Base-by-base conservation (phyloP, 1,140 invertebrate species). In the Drosophila pseudoobscura region DNA sequence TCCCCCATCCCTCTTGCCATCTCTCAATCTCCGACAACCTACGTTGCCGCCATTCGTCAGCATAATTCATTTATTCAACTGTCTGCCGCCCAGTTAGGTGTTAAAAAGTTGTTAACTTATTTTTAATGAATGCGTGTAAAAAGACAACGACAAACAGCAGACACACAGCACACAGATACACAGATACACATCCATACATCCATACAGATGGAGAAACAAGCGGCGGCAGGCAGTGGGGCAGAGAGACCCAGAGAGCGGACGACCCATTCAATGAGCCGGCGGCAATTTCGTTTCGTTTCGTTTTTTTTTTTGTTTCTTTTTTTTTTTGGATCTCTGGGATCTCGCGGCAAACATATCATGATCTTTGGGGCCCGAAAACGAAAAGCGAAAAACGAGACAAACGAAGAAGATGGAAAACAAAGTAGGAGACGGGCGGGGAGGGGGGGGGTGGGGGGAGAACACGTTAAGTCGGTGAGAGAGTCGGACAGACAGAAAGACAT, bases 41-140 rank as follows among this genome's bases (percentile, higher is more conserved):
- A 56, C 63, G 35, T 24, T 55, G 45, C 63, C 74, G 64, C 78
- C 72, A 87, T 82, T 87, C 82, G 82, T 87, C 82, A 87, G 82
- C 82, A 87, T 87, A 87, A 87, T 87, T 87, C 82, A 87, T 87
- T 87, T 87, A 87, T 87, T 88, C 82, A 87, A 87, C 82, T 87
- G 83, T 88, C 84, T 88, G 83, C 84, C 87, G 87, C 75, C 87
- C 87, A 88, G 84, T 88, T 88, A 90, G 87, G 87, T 90, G 87
- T 90, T 90, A 90, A 90, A 90, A 90, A 88, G 88, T 90, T 90
- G 88, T 90, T 90, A 90, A 90, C 88, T 90, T 88, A 90, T 90
- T 90, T 90, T 90, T 90, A 90, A 90, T 90, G 80, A 89, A 83
- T 90, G 80, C 80, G 87, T 85, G 83, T 87, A 87, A 87, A 85